Percentiles rank a stretch among this genome's conserved stretches.
phyloP scores from a whole-genome alignment of 30 jellyfish, hydroid and myxozoan genomes.

The Aurelia sp. region DNA sequence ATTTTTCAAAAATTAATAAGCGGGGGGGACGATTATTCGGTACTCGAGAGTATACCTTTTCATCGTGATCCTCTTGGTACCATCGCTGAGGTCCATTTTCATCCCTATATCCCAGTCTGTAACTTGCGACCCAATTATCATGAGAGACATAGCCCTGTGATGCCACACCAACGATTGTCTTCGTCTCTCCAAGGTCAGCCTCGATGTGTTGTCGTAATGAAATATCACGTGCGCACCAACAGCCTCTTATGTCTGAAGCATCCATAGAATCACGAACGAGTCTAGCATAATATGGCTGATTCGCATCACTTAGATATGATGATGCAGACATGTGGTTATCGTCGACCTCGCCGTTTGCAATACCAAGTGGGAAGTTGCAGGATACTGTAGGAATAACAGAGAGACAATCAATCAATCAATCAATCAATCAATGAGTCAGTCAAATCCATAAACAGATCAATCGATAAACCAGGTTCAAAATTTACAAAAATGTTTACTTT shows the following conservation, averaged over 20 bases:
- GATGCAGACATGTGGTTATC: slow-evolving; percentile 95
- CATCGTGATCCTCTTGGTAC: slow-evolving; percentile 97
- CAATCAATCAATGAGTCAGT: too few relatives aligned
- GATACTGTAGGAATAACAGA: slow-evolving; percentile 52
- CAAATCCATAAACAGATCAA: too few relatives aligned
- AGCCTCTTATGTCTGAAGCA: slow-evolving; percentile 89
- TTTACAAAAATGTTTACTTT: too few relatives aligned
- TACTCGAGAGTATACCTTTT: too few relatives aligned
- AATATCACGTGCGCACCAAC: slow-evolving; percentile 99
- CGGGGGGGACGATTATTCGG: too few relatives aligned
- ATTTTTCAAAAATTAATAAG: too few relatives aligned
- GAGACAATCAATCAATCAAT: too few relatives aligned
- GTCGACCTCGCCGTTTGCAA: slow-evolving; percentile 98
- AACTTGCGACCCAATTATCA: slow-evolving; percentile 98
- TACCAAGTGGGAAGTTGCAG: slow-evolving; percentile 96
- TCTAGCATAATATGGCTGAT: slow-evolving; percentile 86
- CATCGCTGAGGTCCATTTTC: slow-evolving; percentile 95
- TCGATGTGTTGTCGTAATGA: slow-evolving; percentile 92
- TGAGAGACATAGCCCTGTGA: slow-evolving; percentile 94
- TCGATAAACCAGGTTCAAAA: too few relatives aligned
- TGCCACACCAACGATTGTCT: slow-evolving; percentile 83
- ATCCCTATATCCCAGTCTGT: slow-evolving; percentile 96
- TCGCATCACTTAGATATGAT: slow-evolving; percentile 67
- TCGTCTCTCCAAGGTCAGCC: slow-evolving; percentile 98
- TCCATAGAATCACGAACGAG: slow-evolving; percentile 96